These are phyloP conservation scores for Acanthiza pusilla DNA, from an alignment of 2,797 vertebrate species.

Conservation along the genomic window DNA sequence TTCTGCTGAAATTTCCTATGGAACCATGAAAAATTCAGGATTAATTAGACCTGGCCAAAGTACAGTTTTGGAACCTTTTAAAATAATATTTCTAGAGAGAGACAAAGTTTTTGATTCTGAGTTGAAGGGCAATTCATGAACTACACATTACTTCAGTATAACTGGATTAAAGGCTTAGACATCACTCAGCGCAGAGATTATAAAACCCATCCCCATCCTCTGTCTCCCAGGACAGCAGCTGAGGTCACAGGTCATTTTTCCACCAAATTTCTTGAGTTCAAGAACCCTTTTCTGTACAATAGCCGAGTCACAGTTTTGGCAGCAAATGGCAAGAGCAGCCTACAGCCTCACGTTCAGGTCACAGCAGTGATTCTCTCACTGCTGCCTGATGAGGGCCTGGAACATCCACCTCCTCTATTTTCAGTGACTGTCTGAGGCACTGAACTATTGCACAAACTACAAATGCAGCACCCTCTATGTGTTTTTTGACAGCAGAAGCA, in stretches of 20 bases:
- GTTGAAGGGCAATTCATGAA: not conserved
- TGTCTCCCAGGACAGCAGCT: not conserved
- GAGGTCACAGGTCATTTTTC: not conserved
- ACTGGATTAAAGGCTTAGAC: not conserved
- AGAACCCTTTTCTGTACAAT: not conserved
- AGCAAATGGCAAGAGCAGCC: not conserved
- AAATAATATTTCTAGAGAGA: not conserved
- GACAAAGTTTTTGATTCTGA: not conserved
- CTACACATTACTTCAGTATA: not conserved
- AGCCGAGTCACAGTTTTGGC: not conserved
- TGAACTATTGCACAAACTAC: not conserved
- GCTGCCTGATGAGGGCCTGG: not conserved
- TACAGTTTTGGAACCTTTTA: not conserved
- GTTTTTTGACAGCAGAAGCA: not conserved
- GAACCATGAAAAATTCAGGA: not conserved
- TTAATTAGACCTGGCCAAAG: not conserved
- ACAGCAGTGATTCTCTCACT: not conserved
- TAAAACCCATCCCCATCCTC: not conserved
- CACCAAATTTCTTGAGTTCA: not conserved
- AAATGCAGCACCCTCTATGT: not conserved
- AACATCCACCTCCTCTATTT: not conserved
- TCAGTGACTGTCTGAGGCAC: not conserved
- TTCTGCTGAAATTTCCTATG: not conserved
- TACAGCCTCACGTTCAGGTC: not conserved
- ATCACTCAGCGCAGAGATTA: not conserved